Conservation (phyloP, 1,140 invertebrate species). For the Bathynomus jamesi region DNA sequence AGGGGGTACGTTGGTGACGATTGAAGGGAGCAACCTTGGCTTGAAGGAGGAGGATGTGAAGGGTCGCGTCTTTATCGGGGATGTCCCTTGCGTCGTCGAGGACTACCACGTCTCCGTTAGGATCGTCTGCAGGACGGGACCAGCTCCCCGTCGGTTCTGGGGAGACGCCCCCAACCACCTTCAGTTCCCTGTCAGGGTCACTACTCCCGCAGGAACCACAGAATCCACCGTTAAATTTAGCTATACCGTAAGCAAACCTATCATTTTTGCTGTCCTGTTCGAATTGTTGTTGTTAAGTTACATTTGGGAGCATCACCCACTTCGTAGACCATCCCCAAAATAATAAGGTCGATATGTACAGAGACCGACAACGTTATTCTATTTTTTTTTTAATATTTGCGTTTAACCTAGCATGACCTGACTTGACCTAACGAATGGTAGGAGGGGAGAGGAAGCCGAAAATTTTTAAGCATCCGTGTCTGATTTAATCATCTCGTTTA, state of each 20-base stretch:
- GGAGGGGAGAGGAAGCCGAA: too few species aligned
- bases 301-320: too few species aligned
- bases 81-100: constrained; percentile 75
- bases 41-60: constrained; percentile 79
- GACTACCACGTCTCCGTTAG: constrained; percentile 86
- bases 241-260: constrained; percentile 66
- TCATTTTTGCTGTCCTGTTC: too few species aligned
- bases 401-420: too few species aligned
- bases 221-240: constrained; percentile 80
- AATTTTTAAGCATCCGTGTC: too few species aligned
- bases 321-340: too few species aligned
- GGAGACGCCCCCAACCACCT: constrained; percentile 47
- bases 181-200: constrained; percentile 63
- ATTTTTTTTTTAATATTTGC: too few species aligned
- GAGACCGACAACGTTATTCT: too few species aligned
- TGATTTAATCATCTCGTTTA: too few species aligned
- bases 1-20: constrained; percentile 90
- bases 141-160: constrained; percentile 59
- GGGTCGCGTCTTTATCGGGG: constrained; percentile 83
- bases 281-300: too few species aligned
- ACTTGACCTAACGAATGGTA: too few species aligned
- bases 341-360: too few species aligned
- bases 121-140: constrained; percentile 77
- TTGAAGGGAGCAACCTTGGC: constrained; percentile 92
- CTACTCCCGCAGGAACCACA: constrained; percentile 79